phyloP scores from a whole-genome alignment of 2,113 vertebrate species.

The Turdus rufiventris region DNA sequence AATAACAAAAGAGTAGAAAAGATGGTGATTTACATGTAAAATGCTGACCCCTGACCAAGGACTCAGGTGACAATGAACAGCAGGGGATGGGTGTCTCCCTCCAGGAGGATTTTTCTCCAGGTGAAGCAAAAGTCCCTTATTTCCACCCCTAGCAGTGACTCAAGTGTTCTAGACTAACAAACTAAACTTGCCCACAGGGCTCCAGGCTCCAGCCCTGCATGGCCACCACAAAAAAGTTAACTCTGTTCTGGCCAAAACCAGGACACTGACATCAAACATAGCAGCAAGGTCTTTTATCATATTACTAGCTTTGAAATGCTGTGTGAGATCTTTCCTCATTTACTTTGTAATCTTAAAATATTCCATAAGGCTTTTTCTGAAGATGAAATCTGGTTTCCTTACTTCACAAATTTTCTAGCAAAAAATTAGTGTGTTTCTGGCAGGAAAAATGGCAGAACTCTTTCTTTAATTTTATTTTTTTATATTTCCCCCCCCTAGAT shows the following conservation, averaged over 20 bases:
- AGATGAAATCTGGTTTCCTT: not conserved
- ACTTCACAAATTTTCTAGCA: not conserved
- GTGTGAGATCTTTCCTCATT: not conserved
- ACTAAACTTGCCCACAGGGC: too few species aligned
- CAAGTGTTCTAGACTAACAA: not conserved
- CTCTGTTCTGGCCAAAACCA: not conserved
- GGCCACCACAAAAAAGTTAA: not conserved
- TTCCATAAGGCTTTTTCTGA: not conserved
- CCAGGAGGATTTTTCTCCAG: not conserved
- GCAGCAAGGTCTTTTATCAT: not conserved
- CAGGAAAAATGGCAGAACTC: not conserved
- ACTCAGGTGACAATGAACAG: not conserved
- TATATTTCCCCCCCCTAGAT: not conserved
- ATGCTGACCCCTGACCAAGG: not conserved
- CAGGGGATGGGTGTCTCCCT: not conserved
- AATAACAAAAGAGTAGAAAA: not conserved
- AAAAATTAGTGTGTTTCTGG: not conserved
- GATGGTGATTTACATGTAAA: not conserved
- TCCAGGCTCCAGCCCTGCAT: not conserved
- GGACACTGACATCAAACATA: not conserved
- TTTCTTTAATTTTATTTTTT: not conserved
- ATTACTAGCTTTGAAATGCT: not conserved
- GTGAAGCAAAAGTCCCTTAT: not conserved
- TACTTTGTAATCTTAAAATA: not conserved
- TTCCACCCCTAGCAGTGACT: not conserved